Percentiles rank a stretch among this genome's conserved stretches.
Conservation (phyloP, 2,888 invertebrate genomes). For the Amphipoea lucens region DNA sequence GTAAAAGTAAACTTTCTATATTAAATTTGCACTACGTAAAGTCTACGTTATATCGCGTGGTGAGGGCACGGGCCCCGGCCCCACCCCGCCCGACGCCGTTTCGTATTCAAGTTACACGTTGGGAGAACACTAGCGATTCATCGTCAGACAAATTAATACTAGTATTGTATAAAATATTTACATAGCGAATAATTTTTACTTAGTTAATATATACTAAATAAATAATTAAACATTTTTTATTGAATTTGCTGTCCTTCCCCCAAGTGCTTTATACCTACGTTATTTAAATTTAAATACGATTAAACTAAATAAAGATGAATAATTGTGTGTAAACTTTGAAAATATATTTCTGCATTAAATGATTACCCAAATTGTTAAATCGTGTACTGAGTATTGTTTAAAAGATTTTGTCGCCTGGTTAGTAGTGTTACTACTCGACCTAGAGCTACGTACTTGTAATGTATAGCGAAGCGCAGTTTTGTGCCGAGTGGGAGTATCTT, state of each 20-base stretch:
- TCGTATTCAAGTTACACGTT: slow-evolving; percentile 85
- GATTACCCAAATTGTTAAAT: slow-evolving; percentile 87
- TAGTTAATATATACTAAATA: slow-evolving; percentile 89
- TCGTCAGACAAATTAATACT: slow-evolving; percentile 89
- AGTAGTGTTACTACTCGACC: slow-evolving; percentile 58
- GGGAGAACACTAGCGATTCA: slow-evolving; percentile 88
- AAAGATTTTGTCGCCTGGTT: slow-evolving; percentile 86
- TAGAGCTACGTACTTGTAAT: slow-evolving; percentile 43
- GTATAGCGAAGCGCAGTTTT: slow-evolving; percentile 36
- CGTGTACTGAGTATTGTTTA: slow-evolving; percentile 83
- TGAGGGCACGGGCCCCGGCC: slow-evolving; percentile 79
- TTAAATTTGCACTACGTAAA: slow-evolving; percentile 88
- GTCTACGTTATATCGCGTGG: slow-evolving; percentile 84
- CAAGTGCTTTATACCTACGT: slow-evolving; percentile 91
- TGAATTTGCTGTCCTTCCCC: slow-evolving; percentile 91
- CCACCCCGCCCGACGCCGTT: slow-evolving; percentile 75
- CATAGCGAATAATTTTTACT: slow-evolving; percentile 90
- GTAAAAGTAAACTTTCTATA: slow-evolving; percentile 89
- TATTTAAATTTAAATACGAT: slow-evolving; percentile 90
- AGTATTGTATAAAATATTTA: slow-evolving; percentile 90
- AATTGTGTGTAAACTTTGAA: slow-evolving; percentile 89
- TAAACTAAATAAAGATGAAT: slow-evolving; percentile 88
- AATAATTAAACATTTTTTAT: slow-evolving; percentile 90
- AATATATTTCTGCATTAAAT: slow-evolving; percentile 87
- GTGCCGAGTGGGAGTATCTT: slow-evolving; percentile 64